Evolutionary conservation across 2,888 invertebrate genomes (phyloP).

Genomic region (Noctua pronuba): DNA sequence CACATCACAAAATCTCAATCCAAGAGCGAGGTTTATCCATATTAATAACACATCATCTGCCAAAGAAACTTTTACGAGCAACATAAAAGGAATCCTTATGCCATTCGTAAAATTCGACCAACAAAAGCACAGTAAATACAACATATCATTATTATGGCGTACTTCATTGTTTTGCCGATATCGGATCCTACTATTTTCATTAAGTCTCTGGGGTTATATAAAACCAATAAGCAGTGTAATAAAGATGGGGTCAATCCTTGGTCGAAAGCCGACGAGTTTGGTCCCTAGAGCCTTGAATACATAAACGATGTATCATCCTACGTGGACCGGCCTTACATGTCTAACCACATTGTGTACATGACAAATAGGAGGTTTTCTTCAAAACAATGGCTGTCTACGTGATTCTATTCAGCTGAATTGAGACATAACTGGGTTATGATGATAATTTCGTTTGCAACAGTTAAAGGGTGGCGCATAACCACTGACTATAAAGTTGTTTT

Average conservation of each 20-base stretch:
- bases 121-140: conserved; percentile 49
- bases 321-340: conserved; percentile 50
- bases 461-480: conserved; percentile 19
- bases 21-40: conserved; percentile 31
- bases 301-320: conserved; percentile 72
- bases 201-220: conserved; percentile 74
- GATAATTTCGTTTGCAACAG: conserved; percentile 25
- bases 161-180: conserved; percentile 62
- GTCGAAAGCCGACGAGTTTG: conserved; percentile 70
- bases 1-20: background rate
- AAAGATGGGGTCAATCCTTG: conserved; percentile 76
- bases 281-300: conserved; percentile 74
- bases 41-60: conserved; percentile 59
- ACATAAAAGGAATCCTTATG: conserved; percentile 45
- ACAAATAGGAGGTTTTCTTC: conserved; percentile 52
- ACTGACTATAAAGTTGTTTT: conserved; percentile 16
- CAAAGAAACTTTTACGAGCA: conserved; percentile 46
- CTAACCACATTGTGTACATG: conserved; percentile 49
- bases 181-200: conserved; percentile 72
- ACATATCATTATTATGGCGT: conserved; percentile 50
- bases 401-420: conserved; percentile 32
- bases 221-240: conserved; percentile 80
- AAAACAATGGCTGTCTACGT: conserved; percentile 57
- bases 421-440: conserved; percentile 20
- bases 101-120: conserved; percentile 46